These are phyloP conservation scores for Cyrtonyx montezumae DNA, from an alignment of 2,113 vertebrate genomes.

Conservation along the genomic window DNA sequence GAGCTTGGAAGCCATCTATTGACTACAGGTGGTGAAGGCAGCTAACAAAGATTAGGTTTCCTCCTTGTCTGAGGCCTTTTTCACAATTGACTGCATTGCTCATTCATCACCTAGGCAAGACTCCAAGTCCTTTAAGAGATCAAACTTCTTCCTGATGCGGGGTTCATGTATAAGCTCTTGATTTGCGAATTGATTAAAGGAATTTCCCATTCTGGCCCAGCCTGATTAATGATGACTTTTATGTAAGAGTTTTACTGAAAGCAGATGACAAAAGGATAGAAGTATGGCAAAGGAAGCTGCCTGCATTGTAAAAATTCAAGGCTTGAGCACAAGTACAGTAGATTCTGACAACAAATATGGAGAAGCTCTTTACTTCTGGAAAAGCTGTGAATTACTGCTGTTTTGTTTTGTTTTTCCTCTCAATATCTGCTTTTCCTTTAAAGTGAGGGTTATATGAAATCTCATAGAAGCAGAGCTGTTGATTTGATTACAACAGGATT, in stretches of 20 bases:
- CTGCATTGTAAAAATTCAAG: neutral
- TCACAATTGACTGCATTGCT: neutral
- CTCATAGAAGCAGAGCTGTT: neutral
- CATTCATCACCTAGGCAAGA: constrained; percentile 5
- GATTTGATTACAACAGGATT: neutral
- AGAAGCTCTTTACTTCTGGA: neutral
- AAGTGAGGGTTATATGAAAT: neutral
- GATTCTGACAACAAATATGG: neutral
- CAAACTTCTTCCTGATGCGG: neutral
- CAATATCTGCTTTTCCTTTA: neutral
- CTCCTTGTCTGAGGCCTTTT: neutral
- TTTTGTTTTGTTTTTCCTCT: neutral
- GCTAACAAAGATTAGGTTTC: neutral
- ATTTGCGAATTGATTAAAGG: neutral
- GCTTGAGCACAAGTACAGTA: neutral
- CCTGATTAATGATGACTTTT: neutral
- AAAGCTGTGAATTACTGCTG: neutral
- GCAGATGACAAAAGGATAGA: neutral
- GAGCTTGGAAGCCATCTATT: neutral
- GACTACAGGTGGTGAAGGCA: neutral
- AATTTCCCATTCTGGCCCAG: neutral
- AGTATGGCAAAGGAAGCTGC: neutral
- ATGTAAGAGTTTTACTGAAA: constrained; percentile 15
- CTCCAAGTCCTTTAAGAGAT: neutral
- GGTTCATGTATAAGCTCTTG: neutral